Base-by-base conservation (phyloP, 1,140 invertebrate genomes). In the Sarcophaga bullata region DNA sequence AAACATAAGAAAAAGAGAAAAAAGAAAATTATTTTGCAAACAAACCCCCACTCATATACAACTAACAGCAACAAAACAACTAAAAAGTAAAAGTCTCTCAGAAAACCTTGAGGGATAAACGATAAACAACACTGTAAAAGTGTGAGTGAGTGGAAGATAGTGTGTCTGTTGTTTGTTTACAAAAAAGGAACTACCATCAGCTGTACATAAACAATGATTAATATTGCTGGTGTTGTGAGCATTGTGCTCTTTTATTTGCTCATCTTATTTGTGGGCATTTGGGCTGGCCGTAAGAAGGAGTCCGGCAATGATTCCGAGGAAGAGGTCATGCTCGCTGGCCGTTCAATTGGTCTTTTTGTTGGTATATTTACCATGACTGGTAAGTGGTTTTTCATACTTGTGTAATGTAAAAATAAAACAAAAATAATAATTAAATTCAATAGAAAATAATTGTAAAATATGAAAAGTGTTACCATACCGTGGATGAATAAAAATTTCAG, bases 321-420 rank as follows among this genome's bases (percentile, higher is more conserved):
- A 91, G 97, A 98, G 90, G 97, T 99, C 15, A 99, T 99, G 97
- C 90, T 99, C 85, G 98, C 98, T 0, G 98, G 98, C 1, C 92
- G 98, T 76, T 98, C 97, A 87, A 99, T 99, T 86, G 98, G 98
- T 6, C 92, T 98, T 5, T 96, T 99, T 86, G 98, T 99, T 68
- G 98, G 98, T 19, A 98, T 98, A 84, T 99, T 99, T 86, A 99
- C 98, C 15, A 99, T 99, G 98, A 99, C 98, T 90, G 96, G 96
- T 97, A 91, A 91, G 83, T 84, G 48, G 48, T 80, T 25, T 37
- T 76, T 9, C 58, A 62, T 7, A 25, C 4, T 72, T 72, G 62
- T 25, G 37, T 72, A 25, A 19, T 25, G 15, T 8, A 68, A 68
- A 68, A 9, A 68, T 8, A 17, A 15, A 68, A 68, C 10, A 17